phyloP scores from a whole-genome alignment of 2,888 invertebrate genomes.

The Brachynemurus nebulosus region DNA sequence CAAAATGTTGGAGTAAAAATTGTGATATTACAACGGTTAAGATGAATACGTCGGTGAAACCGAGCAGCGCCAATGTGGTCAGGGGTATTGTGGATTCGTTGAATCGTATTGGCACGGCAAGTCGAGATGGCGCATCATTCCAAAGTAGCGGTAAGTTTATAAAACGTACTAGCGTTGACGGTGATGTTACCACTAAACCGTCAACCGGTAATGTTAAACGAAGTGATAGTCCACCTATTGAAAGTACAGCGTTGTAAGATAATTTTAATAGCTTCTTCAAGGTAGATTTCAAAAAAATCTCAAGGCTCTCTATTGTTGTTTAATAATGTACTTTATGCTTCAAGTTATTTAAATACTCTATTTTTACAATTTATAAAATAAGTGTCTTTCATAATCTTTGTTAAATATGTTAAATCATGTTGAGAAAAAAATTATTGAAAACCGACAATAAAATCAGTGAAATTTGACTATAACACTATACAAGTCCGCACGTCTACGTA shows the following conservation, averaged over 20 bases:
- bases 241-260: slow-evolving; percentile 7
- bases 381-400: no score
- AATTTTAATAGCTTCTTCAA: no score
- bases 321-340: no score
- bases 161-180: neutral
- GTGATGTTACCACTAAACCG: neutral
- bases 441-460: no score
- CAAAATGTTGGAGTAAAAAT: slow-evolving; percentile 6
- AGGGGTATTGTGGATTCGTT: slow-evolving; percentile 29
- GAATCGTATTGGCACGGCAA: slow-evolving; percentile 25
- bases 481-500: no score
- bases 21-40: slow-evolving; percentile 2
- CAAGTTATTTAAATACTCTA: no score
- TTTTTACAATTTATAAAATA: no score
- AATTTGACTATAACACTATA: no score
- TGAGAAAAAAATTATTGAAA: no score
- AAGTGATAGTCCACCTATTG: slow-evolving; percentile 3
- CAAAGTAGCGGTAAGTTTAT: slow-evolving; percentile 3
- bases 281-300: no score
- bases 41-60: slow-evolving; percentile 5
- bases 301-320: no score
- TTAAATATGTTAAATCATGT: no score
- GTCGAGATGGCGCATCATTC: neutral
- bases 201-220: neutral
- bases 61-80: slow-evolving; percentile 23